These are phyloP conservation scores for Colostygia pectinataria DNA, from an alignment of 2,888 invertebrate genomes.

Conservation along the genomic window DNA sequence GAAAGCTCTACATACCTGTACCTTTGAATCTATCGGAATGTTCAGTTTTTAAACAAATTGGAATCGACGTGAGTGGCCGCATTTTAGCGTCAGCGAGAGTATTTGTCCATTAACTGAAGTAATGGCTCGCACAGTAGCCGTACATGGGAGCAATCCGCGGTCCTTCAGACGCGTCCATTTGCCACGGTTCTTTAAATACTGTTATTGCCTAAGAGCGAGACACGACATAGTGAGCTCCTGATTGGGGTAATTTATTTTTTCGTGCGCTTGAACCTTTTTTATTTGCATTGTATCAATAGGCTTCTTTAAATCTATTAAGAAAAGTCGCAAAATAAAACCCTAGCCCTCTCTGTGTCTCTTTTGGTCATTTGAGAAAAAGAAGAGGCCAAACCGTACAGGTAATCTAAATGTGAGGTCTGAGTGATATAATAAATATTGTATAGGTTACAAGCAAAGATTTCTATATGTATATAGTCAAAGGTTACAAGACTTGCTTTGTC, in stretches of 20 bases:
- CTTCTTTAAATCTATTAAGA: no score
- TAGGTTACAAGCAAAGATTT: no score
- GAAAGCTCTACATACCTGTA: not conserved
- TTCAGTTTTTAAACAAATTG: conserved; percentile 13
- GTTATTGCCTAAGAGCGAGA: conserved; percentile 10
- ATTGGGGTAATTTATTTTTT: conserved; percentile 26
- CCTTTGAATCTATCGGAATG: conserved; percentile 6
- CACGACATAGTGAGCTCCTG: conserved; percentile 15
- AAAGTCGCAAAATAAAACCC: no score
- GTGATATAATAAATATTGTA: no score
- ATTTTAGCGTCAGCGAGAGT: conserved; percentile 36
- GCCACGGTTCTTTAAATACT: conserved; percentile 18
- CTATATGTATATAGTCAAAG: no score
- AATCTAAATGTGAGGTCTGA: no score
- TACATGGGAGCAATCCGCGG: conserved; percentile 37
- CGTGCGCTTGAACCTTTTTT: conserved; percentile 1
- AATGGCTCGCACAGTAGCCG: conserved; percentile 42
- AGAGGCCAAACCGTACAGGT: no score
- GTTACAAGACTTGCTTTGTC: no score
- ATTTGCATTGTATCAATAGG: conserved; percentile 2
- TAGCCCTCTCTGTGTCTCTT: no score
- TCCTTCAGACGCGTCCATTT: conserved; percentile 17
- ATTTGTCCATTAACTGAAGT: conserved; percentile 50
- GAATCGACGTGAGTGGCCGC: conserved; percentile 19
- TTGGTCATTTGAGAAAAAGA: no score